Evolutionary conservation across 2,113 vertebrate genomes (phyloP).

Genomic region (Callipepla squamata): DNA sequence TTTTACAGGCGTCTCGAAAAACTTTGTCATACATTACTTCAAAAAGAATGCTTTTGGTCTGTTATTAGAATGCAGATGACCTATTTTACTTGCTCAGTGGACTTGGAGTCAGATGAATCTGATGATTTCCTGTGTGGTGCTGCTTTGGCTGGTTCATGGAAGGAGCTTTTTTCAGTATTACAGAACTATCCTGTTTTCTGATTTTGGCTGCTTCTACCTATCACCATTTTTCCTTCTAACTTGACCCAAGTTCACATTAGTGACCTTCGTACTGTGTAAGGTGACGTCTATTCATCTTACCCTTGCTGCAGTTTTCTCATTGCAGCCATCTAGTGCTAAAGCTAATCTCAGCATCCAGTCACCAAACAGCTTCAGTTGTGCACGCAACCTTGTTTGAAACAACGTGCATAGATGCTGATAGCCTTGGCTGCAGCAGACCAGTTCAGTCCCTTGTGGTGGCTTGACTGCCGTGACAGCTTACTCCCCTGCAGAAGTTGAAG

Average conservation of each 20-base stretch:
- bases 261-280: neutral
- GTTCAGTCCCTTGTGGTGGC: neutral
- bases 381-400: neutral
- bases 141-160: neutral
- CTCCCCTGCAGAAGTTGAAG: neutral
- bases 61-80: neutral
- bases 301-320: rapidly evolving
- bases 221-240: neutral
- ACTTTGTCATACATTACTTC: neutral
- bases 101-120: neutral
- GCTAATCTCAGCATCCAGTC: neutral
- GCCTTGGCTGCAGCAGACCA: neutral
- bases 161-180: neutral
- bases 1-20: neutral
- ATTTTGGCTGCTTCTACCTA: neutral
- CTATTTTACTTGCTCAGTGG: neutral
- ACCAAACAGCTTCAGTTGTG: neutral
- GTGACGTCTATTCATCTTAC: neutral
- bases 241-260: neutral
- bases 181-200: neutral
- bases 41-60: neutral
- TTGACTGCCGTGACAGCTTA: neutral
- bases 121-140: neutral
- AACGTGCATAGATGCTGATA: neutral
- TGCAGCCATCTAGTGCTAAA: neutral